Evolutionary conservation across 2,113 vertebrate genomes (phyloP).

Genomic region (Istiophorus platypterus): DNA sequence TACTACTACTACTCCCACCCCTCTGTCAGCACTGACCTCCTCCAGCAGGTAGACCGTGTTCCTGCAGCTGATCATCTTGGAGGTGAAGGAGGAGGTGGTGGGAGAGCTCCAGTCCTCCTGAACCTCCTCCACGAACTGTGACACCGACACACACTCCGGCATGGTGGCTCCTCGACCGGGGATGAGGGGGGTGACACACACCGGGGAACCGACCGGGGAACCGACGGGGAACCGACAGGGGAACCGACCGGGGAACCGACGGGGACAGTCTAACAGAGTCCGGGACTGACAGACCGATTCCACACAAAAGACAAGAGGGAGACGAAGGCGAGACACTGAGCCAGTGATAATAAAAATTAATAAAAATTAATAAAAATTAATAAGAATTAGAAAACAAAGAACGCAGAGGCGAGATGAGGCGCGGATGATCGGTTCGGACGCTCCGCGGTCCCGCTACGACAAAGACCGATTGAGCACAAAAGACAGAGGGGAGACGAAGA

Average conservation of each 20-base stretch:
- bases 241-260: background rate
- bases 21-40: conserved; percentile 66
- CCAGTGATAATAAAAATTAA: background rate
- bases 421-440: no score
- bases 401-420: no score
- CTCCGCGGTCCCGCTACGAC: no score
- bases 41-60: conserved; percentile 79
- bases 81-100: conserved; percentile 78
- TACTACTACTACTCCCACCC: background rate
- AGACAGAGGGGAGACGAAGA: no score
- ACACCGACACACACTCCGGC: conserved; percentile 74
- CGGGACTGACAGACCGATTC: conserved; percentile 25
- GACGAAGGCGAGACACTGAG: conserved; percentile 13
- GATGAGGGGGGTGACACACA: no score
- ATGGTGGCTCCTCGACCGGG: conserved; percentile 49
- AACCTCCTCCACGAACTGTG: conserved; percentile 77
- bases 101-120: conserved; percentile 80
- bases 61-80: conserved; percentile 77
- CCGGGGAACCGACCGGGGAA: no score
- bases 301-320: conserved; percentile 43
- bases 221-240: no score
- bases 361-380: background rate
- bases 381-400: background rate
- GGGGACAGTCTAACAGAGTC: conserved; percentile 12
- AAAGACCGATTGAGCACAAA: no score